Conservation (phyloP, 2,113 vertebrate species). For the Xiphophorus maculatus region DNA sequence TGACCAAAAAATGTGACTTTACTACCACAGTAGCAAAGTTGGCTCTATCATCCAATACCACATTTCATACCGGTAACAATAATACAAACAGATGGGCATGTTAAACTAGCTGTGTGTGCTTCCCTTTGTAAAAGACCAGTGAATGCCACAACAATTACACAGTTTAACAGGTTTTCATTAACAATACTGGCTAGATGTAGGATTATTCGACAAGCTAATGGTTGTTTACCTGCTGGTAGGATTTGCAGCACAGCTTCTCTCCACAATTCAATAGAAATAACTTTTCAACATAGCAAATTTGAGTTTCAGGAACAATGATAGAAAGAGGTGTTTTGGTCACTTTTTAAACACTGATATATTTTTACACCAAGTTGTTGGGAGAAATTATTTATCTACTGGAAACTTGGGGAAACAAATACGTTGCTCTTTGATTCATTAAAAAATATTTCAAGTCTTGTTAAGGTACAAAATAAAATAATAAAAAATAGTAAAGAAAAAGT, state of each 20-base stretch:
- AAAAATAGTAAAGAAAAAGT: not conserved
- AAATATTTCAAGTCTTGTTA: not conserved
- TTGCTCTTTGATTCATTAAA: not conserved
- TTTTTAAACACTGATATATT: not conserved
- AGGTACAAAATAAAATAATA: not conserved
- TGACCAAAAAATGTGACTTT: too few relatives aligned
- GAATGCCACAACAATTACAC: not conserved
- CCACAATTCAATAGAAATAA: not conserved
- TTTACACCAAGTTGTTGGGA: not conserved
- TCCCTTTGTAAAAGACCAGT: too few relatives aligned
- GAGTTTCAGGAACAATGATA: not conserved
- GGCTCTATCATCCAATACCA: too few relatives aligned
- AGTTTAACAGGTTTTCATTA: not conserved
- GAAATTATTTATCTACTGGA: not conserved
- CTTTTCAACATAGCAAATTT: not conserved
- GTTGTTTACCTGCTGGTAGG: not conserved
- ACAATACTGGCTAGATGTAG: not conserved
- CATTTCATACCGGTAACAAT: too few relatives aligned
- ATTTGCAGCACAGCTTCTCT: not conserved
- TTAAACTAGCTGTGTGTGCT: too few relatives aligned
- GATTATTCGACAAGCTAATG: not conserved
- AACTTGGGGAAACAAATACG: not conserved
- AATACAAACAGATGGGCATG: too few relatives aligned
- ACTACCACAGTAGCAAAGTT: too few relatives aligned
- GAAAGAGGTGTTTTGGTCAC: not conserved